Evolutionary conservation across 2,113 vertebrate genomes (phyloP).

Genomic region (Marmota flaviventris): DNA sequence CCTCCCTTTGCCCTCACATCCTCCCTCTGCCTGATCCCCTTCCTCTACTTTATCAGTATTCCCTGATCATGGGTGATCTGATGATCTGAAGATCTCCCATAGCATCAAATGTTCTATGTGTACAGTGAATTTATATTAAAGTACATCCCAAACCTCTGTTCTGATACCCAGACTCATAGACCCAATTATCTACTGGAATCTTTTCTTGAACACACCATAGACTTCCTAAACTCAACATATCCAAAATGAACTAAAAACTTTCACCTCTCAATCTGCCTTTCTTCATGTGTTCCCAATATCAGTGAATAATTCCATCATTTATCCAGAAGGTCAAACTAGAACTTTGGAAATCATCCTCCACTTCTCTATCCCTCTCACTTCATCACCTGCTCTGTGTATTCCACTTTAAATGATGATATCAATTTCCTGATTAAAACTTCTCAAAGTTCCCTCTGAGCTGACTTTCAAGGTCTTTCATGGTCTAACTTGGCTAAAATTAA

Average conservation of each 20-base stretch:
- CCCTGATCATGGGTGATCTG: not conserved
- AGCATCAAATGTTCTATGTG: not conserved
- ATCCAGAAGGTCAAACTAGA: not conserved
- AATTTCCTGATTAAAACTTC: not conserved
- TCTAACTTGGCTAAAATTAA: constrained; percentile 4
- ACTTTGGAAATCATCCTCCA: not conserved
- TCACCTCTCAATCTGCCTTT: not conserved
- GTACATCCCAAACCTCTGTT: not conserved
- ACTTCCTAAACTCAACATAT: not conserved
- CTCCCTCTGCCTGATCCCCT: too few species aligned
- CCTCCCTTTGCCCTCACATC: too few species aligned
- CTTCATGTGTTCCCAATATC: not conserved
- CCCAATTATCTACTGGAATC: not conserved
- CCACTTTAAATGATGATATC: not conserved
- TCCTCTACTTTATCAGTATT: too few species aligned
- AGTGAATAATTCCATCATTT: not conserved
- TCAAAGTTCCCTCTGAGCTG: not conserved
- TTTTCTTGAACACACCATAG: not conserved
- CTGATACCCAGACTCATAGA: not conserved
- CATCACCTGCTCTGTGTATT: not conserved
- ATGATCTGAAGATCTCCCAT: not conserved
- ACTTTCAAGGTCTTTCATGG: not conserved
- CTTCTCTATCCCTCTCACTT: not conserved
- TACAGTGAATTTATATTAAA: not conserved
- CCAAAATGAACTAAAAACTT: not conserved